A percentile compares a stretch with the other conserved stretches of the same genome.
Evolutionary conservation across 2,113 vertebrate species (phyloP).

Genomic region (Eulacestoma nigropectus): DNA sequence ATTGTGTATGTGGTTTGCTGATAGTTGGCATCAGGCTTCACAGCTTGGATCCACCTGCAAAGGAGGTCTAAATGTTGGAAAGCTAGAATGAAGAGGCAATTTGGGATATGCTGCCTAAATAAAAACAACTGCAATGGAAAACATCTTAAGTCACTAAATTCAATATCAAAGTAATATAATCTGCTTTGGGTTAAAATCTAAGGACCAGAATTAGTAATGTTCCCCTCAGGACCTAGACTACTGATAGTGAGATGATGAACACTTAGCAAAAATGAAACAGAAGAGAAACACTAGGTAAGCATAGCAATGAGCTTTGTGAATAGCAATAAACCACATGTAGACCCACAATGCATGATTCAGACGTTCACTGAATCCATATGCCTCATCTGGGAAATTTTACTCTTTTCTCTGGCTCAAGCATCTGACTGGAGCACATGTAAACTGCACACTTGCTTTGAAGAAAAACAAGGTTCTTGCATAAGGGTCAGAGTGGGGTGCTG

Average conservation of each 20-base stretch:
- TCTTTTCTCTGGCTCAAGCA: background rate
- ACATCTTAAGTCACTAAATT: background rate
- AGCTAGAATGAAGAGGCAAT: background rate
- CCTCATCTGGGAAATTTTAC: background rate
- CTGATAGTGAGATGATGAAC: background rate
- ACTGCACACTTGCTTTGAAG: background rate
- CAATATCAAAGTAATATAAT: background rate
- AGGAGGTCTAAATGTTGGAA: background rate
- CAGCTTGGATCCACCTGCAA: background rate
- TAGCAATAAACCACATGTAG: background rate
- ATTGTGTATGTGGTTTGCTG: background rate
- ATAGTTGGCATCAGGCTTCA: background rate
- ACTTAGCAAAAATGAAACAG: background rate
- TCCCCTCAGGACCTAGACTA: background rate
- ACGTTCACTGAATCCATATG: background rate
- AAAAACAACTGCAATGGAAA: background rate
- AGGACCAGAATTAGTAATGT: background rate
- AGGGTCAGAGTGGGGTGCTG: background rate
- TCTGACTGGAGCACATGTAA: background rate
- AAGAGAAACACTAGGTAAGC: background rate
- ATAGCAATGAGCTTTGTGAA: background rate
- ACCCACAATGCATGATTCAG: background rate
- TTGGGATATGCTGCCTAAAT: background rate
- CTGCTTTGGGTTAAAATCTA: constrained; percentile 29
- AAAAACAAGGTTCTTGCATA: background rate